Conservation (phyloP, 2,888 invertebrate species). For the Bedellia somnulentella region DNA sequence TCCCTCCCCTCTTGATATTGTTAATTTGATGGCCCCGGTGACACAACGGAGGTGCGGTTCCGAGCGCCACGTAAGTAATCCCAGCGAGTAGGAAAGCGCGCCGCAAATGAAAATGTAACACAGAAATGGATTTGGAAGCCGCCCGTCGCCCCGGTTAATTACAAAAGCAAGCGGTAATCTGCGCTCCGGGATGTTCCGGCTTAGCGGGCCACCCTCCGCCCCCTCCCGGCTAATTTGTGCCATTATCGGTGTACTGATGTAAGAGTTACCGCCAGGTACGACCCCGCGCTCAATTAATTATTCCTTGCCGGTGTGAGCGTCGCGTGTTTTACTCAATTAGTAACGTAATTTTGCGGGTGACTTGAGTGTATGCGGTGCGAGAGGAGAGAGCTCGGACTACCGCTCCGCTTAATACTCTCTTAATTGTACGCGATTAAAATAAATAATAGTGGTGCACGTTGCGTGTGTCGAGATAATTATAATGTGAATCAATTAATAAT, state of each 20-base stretch:
- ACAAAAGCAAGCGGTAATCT: constrained; percentile 63
- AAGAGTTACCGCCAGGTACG: constrained; percentile 59
- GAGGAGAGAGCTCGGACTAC: too few relatives aligned
- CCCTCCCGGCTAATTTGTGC: constrained; percentile 60
- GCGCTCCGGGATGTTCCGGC: constrained; percentile 61
- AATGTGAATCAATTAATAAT: background rate
- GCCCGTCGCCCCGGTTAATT: constrained; percentile 62
- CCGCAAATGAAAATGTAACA: constrained; percentile 62
- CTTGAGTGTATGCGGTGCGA: constrained; percentile 53
- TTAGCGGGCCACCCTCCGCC: constrained; percentile 42
- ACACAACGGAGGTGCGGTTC: constrained; percentile 26
- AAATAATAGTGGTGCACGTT: constrained; percentile 12
- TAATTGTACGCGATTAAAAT: constrained; percentile 16
- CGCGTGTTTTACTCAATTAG: constrained; percentile 63
- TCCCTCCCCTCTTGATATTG: constrained; percentile 1
- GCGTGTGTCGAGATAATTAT: background rate
- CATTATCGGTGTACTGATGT: constrained; percentile 63
- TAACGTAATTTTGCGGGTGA: constrained; percentile 61
- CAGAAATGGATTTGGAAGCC: constrained; percentile 62
- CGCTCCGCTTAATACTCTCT: constrained; percentile 27
- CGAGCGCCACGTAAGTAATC: constrained; percentile 40
- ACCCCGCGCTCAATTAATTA: constrained; percentile 56
- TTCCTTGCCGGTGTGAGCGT: constrained; percentile 58
- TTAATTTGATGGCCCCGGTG: too few relatives aligned
- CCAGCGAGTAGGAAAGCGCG: constrained; percentile 33